Percentiles rank a stretch among this genome's conserved stretches.
phyloP scores from a whole-genome alignment of 2,797 vertebrate species.

The Fringilla coelebs region DNA sequence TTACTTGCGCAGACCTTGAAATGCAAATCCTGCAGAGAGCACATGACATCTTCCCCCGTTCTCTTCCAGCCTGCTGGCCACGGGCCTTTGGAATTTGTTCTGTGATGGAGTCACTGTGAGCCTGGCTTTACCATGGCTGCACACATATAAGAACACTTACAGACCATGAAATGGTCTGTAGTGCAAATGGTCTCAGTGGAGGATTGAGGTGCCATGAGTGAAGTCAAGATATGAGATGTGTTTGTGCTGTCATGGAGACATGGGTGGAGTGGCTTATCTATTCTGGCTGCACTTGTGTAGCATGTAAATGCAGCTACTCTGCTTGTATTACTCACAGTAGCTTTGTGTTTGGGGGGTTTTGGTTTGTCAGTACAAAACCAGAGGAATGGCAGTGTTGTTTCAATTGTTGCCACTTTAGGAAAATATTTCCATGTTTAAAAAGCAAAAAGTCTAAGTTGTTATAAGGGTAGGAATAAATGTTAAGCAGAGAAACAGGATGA shows the following conservation, averaged over 20 bases:
- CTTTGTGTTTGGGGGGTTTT: background rate
- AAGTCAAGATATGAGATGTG: background rate
- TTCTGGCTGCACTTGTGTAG: background rate
- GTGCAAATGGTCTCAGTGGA: background rate
- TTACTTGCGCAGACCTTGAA: background rate
- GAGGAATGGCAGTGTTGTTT: background rate
- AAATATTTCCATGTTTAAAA: background rate
- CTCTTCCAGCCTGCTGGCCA: background rate
- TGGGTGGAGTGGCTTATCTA: rapidly evolving
- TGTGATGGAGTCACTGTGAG: background rate
- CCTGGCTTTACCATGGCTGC: background rate
- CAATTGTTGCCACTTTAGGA: background rate
- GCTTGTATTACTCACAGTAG: background rate
- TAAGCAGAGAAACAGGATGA: background rate
- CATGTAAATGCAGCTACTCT: background rate
- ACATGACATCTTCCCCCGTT: background rate
- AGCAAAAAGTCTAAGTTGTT: background rate
- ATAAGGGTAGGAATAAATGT: background rate
- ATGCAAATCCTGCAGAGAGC: background rate
- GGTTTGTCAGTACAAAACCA: background rate
- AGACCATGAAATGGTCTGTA: background rate
- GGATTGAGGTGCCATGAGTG: background rate
- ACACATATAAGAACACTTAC: background rate
- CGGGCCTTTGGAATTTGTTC: background rate
- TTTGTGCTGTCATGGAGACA: background rate